phyloP scores from a whole-genome alignment of 2,797 vertebrate genomes.

The Pelodytes ibericus region DNA sequence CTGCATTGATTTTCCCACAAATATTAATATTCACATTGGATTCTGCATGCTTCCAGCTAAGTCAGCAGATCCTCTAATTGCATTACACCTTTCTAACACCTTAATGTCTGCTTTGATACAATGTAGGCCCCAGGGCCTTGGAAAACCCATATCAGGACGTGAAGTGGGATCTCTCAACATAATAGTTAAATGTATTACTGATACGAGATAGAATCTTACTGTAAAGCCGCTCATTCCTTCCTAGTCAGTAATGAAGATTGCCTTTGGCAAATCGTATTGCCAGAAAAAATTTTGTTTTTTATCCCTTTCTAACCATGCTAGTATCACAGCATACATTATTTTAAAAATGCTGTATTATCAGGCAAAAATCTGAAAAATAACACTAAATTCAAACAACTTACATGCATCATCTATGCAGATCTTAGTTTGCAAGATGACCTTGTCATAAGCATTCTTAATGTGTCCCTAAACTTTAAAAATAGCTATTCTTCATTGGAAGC shows the following conservation, averaged over 20 bases:
- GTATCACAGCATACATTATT: too few relatives aligned
- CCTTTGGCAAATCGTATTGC: not conserved
- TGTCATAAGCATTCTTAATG: too few relatives aligned
- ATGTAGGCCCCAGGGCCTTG: conserved; percentile 26
- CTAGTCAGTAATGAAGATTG: not conserved
- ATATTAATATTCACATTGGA: conserved; percentile 57
- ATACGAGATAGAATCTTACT: not conserved
- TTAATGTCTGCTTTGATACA: conserved; percentile 46
- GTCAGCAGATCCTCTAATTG: conserved; percentile 62
- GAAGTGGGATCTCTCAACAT: conserved; percentile 2
- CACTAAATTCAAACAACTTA: rapidly evolving
- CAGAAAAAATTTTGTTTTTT: not conserved
- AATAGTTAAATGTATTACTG: conserved; percentile 19
- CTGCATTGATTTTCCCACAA: conserved; percentile 53
- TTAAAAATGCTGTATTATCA: too few relatives aligned
- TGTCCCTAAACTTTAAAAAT: too few relatives aligned
- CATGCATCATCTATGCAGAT: too few relatives aligned
- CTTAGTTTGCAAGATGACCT: too few relatives aligned
- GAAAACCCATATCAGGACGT: conserved; percentile 21
- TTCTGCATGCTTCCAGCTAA: conserved; percentile 56
- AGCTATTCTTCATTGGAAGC: too few relatives aligned
- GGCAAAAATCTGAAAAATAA: rapidly evolving
- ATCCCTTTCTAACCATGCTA: not conserved
- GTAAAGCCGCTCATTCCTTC: not conserved
- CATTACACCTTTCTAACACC: conserved; percentile 34